Base-by-base conservation (phyloP, 2,113 vertebrate species). In the Regulus satrapa region DNA sequence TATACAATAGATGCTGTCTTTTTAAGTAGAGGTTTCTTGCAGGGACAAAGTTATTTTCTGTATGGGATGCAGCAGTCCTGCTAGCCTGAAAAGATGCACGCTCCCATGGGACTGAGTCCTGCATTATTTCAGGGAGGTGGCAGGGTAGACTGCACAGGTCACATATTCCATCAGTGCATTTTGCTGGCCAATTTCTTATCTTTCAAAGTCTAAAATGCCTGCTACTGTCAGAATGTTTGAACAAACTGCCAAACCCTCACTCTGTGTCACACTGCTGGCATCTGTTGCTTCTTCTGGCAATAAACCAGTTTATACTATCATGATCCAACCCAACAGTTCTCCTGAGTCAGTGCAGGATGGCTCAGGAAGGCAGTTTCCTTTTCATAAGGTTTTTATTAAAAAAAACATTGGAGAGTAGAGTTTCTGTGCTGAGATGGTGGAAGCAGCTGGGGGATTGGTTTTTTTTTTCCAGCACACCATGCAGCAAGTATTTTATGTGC, bases 171-270 rank as follows among this genome's bases (percentile, higher is more conserved):
- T 95, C 94, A 92, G 29, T 83, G 89, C 46, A 76, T 95, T 97
- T 97, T 94, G 64, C 92, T 86, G 58, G 88, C 94, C 93, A 95
- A 85, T 97, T 96, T 96, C 93, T 95, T 96, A 96, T 96, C 88
- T 96, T 94, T 89, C 17, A 49, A 92, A 88, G 88, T 95, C 88
- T 95, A 92, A 97, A 95, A 89, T 89, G 92, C 94, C 75, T 96
- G 91, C 86, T 95, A 78, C 88, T 95, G 95, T 95, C 93, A 95
- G 72, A 92, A 62, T 48, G 69, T 95, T 97, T 94, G 92, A 94
- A 92, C 68, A 95, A 96, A 95, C 93, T 95, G 97, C 96, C 96
- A 97, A 76, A 95, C 83, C 69, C 78, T 95, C 1, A 1, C 95
- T 96, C 71, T 61, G 5, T 95, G 90, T 97, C 96, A 95, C 84